Percentiles rank a stretch among this genome's conserved stretches.
Conservation (phyloP, 1,140 invertebrate species). For the Caenorhabditis latens region DNA sequence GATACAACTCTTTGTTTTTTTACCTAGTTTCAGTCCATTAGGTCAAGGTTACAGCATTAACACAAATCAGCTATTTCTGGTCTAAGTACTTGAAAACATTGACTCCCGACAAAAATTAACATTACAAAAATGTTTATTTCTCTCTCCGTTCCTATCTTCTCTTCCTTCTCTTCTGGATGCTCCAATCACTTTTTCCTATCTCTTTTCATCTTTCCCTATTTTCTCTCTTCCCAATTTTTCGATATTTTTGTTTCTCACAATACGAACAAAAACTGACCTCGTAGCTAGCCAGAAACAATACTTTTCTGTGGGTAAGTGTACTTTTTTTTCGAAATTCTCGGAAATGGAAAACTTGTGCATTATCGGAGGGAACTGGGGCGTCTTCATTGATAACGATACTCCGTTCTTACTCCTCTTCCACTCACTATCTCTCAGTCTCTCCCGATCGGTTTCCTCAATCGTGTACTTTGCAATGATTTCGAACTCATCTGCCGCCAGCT, state of each 20-base stretch:
- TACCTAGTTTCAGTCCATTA: no score
- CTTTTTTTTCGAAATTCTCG: background rate
- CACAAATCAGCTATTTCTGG: no score
- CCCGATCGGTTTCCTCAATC: background rate
- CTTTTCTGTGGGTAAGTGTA: background rate
- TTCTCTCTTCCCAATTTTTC: background rate
- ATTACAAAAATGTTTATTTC: background rate
- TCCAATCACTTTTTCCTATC: background rate
- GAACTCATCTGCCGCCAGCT: background rate
- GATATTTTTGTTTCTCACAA: background rate
- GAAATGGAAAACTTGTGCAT: background rate
- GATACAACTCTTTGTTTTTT: background rate
- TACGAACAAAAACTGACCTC: background rate
- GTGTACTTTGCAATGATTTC: background rate
- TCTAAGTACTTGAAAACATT: no score
- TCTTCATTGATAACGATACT: constrained; percentile 39
- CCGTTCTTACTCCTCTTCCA: background rate
- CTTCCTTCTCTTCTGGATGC: background rate
- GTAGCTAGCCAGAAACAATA: background rate
- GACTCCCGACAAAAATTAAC: background rate
- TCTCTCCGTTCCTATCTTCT: constrained; percentile 5
- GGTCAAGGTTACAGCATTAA: no score
- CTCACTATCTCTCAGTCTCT: background rate
- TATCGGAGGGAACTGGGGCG: background rate
- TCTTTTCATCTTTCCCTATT: background rate